phyloP scores from a whole-genome alignment of 2,113 vertebrate genomes.

The Azemiops feae region DNA sequence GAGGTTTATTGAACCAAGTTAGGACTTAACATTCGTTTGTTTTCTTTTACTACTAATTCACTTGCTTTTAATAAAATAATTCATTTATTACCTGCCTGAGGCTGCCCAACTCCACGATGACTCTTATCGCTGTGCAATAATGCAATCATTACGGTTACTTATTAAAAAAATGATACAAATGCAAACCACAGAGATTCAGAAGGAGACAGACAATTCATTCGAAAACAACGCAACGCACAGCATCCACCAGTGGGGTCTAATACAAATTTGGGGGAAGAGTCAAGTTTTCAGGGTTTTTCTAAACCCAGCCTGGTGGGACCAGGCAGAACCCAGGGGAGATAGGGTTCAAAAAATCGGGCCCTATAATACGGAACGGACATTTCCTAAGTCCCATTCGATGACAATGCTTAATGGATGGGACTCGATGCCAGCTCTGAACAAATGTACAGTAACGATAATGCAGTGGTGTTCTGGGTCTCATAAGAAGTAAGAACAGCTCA shows the following conservation, averaged over 20 bases:
- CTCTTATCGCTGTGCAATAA: not conserved
- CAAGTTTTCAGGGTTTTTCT: not conserved
- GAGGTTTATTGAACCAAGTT: not conserved
- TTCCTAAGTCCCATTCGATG: not conserved
- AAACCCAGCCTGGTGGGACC: not conserved
- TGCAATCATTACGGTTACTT: not conserved
- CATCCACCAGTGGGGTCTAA: not conserved
- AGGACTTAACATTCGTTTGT: not conserved
- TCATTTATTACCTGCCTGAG: not conserved
- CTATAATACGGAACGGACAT: not conserved
- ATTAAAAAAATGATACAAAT: not conserved
- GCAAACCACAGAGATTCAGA: not conserved
- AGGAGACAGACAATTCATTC: not conserved
- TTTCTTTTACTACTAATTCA: not conserved
- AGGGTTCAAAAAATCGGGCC: not conserved
- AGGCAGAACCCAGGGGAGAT: not conserved
- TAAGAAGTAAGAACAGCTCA: not conserved
- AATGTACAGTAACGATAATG: not conserved
- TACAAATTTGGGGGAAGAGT: not conserved
- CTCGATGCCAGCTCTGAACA: not conserved
- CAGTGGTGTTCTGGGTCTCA: not conserved
- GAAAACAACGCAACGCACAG: not conserved
- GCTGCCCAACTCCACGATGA: not conserved
- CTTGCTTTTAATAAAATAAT: not conserved
- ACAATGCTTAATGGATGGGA: not conserved